Conservation (phyloP, 92 coral and sea anemone species). For the Heteractis magnifica region DNA sequence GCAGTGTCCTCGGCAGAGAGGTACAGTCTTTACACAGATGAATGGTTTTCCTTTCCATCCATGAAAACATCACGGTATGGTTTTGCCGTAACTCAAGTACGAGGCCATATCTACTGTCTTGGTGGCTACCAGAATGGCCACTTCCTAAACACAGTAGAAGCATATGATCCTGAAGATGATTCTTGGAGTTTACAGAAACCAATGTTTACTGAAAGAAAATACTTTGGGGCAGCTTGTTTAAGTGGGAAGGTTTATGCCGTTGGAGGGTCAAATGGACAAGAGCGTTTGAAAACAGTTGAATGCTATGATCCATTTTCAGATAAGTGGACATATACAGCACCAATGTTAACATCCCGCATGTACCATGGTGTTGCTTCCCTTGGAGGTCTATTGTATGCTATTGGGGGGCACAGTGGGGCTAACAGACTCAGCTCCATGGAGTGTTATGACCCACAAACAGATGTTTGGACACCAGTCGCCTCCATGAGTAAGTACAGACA, state of each 20-base stretch:
- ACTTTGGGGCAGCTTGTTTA: conserved; percentile 87
- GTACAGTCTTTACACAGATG: conserved; percentile 87
- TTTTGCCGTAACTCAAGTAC: conserved; percentile 72
- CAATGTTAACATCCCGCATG: conserved; percentile 84
- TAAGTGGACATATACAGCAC: conserved; percentile 61
- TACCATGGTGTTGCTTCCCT: conserved; percentile 79
- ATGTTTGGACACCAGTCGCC: conserved; percentile 78
- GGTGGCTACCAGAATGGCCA: conserved; percentile 85
- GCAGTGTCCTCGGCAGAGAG: conserved; percentile 81
- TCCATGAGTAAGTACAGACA: conserved; percentile 67
- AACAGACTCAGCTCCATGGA: conserved; percentile 79
- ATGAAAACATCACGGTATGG: conserved; percentile 86
- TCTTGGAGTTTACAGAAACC: conserved; percentile 58
- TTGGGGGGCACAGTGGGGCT: conserved; percentile 93
- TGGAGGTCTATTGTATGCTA: conserved; percentile 87
- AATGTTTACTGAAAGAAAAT: conserved; percentile 83
- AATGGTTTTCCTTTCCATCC: conserved; percentile 67
- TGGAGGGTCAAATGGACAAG: conserved; percentile 87
- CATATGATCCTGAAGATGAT: conserved; percentile 72
- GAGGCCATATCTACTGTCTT: conserved; percentile 85
- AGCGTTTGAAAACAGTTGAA: conserved; percentile 76
- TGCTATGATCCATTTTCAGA: conserved; percentile 77
- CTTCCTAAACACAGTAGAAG: conserved; percentile 69
- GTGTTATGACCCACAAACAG: conserved; percentile 90
- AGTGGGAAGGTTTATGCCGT: conserved; percentile 83